Evolutionary conservation across 2,797 vertebrate species (phyloP), one percentile per base, ranked within the genome.

Genomic region (Spinibarbus caldwelli): DNA sequence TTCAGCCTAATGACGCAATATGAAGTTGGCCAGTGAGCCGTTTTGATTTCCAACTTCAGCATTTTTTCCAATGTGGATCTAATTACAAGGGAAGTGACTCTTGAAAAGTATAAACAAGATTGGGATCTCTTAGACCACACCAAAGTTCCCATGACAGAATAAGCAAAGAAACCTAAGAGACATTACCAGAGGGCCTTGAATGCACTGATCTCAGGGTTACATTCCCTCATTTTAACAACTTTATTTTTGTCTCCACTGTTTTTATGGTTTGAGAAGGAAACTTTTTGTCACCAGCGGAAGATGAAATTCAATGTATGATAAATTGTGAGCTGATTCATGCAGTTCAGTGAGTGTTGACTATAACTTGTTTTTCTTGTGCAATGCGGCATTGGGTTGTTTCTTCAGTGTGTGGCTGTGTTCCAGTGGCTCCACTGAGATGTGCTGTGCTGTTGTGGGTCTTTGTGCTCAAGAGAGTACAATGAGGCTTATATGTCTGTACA

Each of bases 181-280:
- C 88, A 87, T 91, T 90, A 36, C 17, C 31, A 66, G 64, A 66
- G 76, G 75, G 85, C 75, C 59, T 77, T 76, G 82, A 76, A 84
- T 6, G 23, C 72, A 87, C 70, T 54, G 38, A 85, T 86, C 91
- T 91, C 91, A 91, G 91, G 75, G 90, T 89, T 88, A 79, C 75
- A 82, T 84, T 80, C 68, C 82, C 68, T 78, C 34, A 83, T 81
- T 52, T 49, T 31, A 75, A 86, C 72, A 59, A 41, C 45, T 57
- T 29, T 47, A 83, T 77, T 52, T 36, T 66, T 41, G 59, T 76
- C 59, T 81, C 64, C 47, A 47, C n/a, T 75, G n/a, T 21, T 77
- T 72, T 45, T 64, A 49, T 80, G 12, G 8, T 73, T 71, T 68
- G 54, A 79, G 17, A 59, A 23, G 26, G 17, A 57, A 1, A 6